Base-by-base conservation (phyloP, 2,113 vertebrate species). In the Choloepus hoffmanni region DNA sequence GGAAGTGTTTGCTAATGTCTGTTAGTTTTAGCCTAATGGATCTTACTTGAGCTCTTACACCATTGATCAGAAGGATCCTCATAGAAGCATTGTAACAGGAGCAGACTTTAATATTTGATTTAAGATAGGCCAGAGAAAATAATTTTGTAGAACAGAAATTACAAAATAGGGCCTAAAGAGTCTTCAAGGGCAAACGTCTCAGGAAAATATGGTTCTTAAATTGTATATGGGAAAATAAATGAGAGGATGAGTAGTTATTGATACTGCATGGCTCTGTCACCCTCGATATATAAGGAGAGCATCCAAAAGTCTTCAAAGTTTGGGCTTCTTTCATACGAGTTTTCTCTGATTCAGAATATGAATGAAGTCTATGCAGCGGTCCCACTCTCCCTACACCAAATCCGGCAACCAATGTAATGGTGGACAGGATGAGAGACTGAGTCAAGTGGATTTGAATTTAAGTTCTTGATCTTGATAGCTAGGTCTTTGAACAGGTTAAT, bases 51-150 rank as follows among this genome's bases (percentile, higher is more conserved):
- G 68, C 88, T 79, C 70, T 60, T 87, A 82, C 1, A 90, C 79
- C 36, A 68, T 78, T 96, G 79, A 95, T 93, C 53, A 88, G 60
- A 92, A 95, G 43, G 36, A 76, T 82, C 62, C 78, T 93, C 73
- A 79, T 50, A 74, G 45, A 89, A 94, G 19, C 55, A 77, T 89
- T 67, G 36, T 26, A 85, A 23, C 4, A 73, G 53, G 70, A 74
- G 3, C 68, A 83, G 68, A 72, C 19, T 94, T 95, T 6, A 91
- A 55, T 96, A 87, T 92, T 85, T 85, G 83, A 0, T 92, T 94
- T 89, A 55, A 81, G 60, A 26, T 96, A 89, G 45, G 7, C 48
- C 11, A 65, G 81, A 88, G 30, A 89, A 96, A 93, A 86, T 94
- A 82, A 85, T 60, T 88, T 73, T 76, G 19, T 88, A 65, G 68